Evolutionary conservation across 2,888 invertebrate genomes (phyloP).

Genomic region (Drosophila aldrichi): DNA sequence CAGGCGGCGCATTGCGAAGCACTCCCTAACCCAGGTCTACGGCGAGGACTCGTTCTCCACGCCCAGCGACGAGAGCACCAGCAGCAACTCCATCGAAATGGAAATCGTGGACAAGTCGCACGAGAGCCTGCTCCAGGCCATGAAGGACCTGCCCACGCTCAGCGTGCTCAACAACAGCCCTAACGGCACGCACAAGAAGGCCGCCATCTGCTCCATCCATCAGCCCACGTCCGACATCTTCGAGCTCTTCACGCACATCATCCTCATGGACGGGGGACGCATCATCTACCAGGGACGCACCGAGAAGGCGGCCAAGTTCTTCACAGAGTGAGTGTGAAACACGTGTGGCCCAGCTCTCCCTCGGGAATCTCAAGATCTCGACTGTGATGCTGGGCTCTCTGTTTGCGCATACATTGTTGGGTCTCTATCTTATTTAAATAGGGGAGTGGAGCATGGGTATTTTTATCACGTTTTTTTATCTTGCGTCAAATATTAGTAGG

Average conservation of each 20-base stretch:
- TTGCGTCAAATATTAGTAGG: background rate
- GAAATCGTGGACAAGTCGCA: conserved; percentile 62
- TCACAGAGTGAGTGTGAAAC: conserved; percentile 87
- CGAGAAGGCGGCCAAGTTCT: conserved; percentile 89
- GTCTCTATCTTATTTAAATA: background rate
- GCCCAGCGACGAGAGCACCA: conserved; percentile 61
- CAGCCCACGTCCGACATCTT: conserved; percentile 95
- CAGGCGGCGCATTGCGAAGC: conserved; percentile 84
- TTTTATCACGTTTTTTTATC: conserved; percentile 7
- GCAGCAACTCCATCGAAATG: conserved; percentile 81
- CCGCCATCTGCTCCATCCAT: conserved; percentile 95
- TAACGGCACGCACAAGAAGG: conserved; percentile 86
- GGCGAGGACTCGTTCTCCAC: conserved; percentile 76
- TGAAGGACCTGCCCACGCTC: conserved; percentile 69
- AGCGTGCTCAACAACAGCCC: conserved; percentile 72
- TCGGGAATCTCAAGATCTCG: background rate
- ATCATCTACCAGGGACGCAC: conserved; percentile 92
- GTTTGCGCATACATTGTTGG: background rate
- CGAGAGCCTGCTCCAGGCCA: conserved; percentile 56
- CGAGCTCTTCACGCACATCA: conserved; percentile 92
- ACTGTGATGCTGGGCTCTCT: background rate
- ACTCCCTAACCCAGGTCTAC: conserved; percentile 75
- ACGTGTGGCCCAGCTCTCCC: background rate
- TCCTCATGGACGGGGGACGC: conserved; percentile 91
- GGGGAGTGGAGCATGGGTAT: background rate